Base-by-base conservation (phyloP, 2,797 vertebrate species). In the Lepus townsendii region DNA sequence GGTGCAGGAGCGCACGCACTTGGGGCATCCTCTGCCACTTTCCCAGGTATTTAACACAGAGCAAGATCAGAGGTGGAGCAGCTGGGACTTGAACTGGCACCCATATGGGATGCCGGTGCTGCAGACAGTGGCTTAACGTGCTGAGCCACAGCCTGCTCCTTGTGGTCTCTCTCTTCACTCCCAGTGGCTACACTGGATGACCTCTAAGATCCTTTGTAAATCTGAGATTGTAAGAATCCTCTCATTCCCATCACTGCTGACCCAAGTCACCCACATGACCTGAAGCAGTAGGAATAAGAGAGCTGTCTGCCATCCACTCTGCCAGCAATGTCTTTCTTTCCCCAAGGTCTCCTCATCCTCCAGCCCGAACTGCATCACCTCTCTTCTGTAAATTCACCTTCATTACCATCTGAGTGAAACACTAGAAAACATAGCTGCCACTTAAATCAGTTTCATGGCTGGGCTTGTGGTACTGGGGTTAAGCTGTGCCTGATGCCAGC, bases 161-260 rank as follows among this genome's bases (percentile, higher is more conserved):
- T 77, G 71, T 68, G 79, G 52, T 92, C n/a, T 87, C 22, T 92
- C 84, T 84, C 69, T 92, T 73, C 72, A 82, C 32, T 27, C 35
- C 79, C 77, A 62, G 38, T 71, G 73, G 75, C 87, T 82, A 60
- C 72, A 75, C 52, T 69, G 84, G 22, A 20, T 30, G 87, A 78
- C 77, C 90, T 95, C 82, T 62, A 54, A 78, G 72, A 50, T 77
- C 76, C 60, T 75, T 76, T 10, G 42, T 62, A 69, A 78, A 50
- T 83, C 73, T 94, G 90, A 83, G 93, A 85, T 85, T 75, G 91
- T 78, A 66, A 72, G 52, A 93, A 69, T 52, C 47, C 14, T 90
- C 63, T 63, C 22, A 12, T 93, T 88, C 93, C 90, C 78, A 72
- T 54, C 93, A 71, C 85, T 83, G 77, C 2, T 38, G 66, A 35